Base-by-base conservation (phyloP, 1,140 invertebrate genomes). In the Drosophila suzukii region DNA sequence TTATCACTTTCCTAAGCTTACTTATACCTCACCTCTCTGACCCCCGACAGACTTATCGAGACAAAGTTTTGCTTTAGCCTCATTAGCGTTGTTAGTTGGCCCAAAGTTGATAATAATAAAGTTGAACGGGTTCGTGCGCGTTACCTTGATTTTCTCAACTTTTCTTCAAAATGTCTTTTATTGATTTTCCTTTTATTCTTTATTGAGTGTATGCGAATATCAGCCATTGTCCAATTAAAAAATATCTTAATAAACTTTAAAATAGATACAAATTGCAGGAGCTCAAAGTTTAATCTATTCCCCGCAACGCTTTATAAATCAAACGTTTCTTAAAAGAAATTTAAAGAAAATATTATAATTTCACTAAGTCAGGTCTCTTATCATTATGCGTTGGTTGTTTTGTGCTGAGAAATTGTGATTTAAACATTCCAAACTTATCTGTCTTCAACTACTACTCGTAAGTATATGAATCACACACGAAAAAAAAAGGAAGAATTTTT, bases 81-180 rank as follows among this genome's bases (percentile, higher is more conserved):
- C 79, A 86, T 86, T 86, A 88, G 83, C 75, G 72, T 88, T 86
- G 71, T 88, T 78, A 72, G 70, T 62, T 79, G 62, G 62, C 41
- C 62, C 58, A 70, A 82, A 88, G 75, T 82, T 88, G 75, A 82
- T 76, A 59, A 72, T 72, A 81, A 72, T 75, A 81, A 78, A 75
- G 55, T 79, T 82, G 8, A 34, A 57, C 34, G 24, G 17, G 49
- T 13, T 20, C 34, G 47, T 51, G 34, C 36, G 59, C 60, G 47
- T 53, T 53, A 63, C 60, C 65, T 65, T 44, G 63, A 49, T 67
- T 67, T 50, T 17, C 36, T 50, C 17, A 3, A 41, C 13, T 67
- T 34, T 12, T 8, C 3, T 36, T 61, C 11, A n/a, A 49, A 39
- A 20, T 59, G 50, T 58, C 0, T 41, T 51, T 15, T 39, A 63